A percentile compares a stretch with the other conserved stretches of the same genome.
Conservation (phyloP, 2,888 invertebrate genomes). For the Phengaris alcon region DNA sequence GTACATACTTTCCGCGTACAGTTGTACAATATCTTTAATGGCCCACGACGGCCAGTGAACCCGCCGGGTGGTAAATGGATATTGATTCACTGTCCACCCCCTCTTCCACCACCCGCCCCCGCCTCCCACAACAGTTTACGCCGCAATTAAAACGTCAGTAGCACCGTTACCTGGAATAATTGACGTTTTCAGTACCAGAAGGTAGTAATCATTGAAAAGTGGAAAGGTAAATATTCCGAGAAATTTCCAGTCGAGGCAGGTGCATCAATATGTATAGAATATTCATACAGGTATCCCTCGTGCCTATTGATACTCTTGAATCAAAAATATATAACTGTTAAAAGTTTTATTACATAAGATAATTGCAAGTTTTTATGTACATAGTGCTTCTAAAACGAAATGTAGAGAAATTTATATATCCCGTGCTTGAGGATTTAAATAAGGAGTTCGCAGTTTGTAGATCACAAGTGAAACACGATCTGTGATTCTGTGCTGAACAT, state of each 20-base stretch:
- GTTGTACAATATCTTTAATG: slow-evolving; percentile 18
- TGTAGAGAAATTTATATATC: neutral
- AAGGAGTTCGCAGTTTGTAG: neutral
- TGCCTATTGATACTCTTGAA: neutral
- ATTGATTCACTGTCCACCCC: slow-evolving; percentile 22
- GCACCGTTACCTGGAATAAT: slow-evolving; percentile 6
- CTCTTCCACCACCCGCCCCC: neutral
- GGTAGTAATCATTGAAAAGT: neutral
- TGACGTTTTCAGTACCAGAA: neutral
- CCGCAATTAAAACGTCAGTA: slow-evolving; percentile 12
- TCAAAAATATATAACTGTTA: neutral
- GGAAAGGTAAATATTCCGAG: neutral
- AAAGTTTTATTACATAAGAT: too few species aligned
- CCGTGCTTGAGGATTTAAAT: neutral
- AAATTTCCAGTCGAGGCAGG: neutral
- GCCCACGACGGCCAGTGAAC: slow-evolving; percentile 13
- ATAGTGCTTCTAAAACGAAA: neutral
- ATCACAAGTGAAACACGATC: neutral
- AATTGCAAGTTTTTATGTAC: too few species aligned
- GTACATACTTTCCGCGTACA: slow-evolving; percentile 20
- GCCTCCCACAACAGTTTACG: slow-evolving; percentile 2
- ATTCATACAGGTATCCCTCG: too few species aligned
- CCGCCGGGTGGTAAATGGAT: slow-evolving; percentile 14
- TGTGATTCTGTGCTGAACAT: slow-evolving; percentile 13
- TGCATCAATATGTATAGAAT: neutral